These are phyloP conservation scores for Pandion haliaetus DNA, from an alignment of 2,113 vertebrate genomes.

Conservation along the genomic window DNA sequence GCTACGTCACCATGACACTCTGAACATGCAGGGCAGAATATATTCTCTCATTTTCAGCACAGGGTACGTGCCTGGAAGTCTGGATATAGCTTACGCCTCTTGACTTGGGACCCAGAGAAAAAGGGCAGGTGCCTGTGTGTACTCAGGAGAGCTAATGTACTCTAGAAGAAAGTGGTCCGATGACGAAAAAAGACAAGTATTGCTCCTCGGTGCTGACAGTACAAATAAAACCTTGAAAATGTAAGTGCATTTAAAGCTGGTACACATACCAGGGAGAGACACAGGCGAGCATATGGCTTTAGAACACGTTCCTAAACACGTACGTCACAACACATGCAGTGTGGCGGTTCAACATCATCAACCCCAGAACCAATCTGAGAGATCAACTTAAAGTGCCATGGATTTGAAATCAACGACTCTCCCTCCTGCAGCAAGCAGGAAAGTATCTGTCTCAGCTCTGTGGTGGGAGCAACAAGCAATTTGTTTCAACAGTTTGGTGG, in stretches of 20 bases:
- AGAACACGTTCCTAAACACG: accelerated
- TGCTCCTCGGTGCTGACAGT: neutral
- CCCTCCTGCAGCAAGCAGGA: neutral
- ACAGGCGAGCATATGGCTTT: neutral
- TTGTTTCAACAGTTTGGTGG: neutral
- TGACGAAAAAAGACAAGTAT: neutral
- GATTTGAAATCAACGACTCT: neutral
- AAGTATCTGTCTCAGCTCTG: neutral
- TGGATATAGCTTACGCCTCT: neutral
- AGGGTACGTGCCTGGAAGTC: neutral
- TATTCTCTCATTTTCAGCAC: neutral
- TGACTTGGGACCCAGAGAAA: neutral
- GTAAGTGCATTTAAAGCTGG: neutral
- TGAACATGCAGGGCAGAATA: neutral
- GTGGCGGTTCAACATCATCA: neutral
- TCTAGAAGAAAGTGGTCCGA: neutral
- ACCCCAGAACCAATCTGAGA: neutral
- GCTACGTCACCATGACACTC: neutral
- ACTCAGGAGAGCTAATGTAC: neutral
- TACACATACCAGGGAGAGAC: neutral
- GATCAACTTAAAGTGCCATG: neutral
- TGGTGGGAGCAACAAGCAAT: accelerated
- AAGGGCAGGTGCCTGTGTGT: neutral
- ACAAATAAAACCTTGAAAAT: neutral
- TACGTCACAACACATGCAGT: accelerated